These are phyloP conservation scores for Lycaena phlaeas DNA, from an alignment of 2,888 invertebrate species.

Conservation along the genomic window DNA sequence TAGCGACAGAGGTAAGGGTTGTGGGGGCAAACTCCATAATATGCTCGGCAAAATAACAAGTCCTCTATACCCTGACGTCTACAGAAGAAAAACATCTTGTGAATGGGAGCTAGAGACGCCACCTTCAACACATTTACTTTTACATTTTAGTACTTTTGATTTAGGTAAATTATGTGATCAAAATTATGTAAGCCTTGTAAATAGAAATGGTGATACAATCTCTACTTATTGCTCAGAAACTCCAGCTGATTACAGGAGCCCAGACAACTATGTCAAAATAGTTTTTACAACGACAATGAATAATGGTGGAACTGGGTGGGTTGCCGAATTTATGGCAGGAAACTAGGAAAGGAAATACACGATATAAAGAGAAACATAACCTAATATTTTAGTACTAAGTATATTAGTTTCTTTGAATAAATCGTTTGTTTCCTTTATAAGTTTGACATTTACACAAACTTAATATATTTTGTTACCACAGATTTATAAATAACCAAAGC, in stretches of 20 bases:
- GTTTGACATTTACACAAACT: too few relatives aligned
- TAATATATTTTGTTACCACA: too few relatives aligned
- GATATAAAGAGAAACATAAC: too few relatives aligned
- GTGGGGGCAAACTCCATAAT: slow-evolving; percentile 46
- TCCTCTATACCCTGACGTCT: slow-evolving; percentile 50
- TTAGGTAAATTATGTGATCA: slow-evolving; percentile 77
- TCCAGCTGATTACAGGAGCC: slow-evolving; percentile 71
- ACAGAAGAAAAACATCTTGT: slow-evolving; percentile 39
- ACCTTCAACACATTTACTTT: slow-evolving; percentile 30
- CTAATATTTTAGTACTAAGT: too few relatives aligned
- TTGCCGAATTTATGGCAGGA: slow-evolving; percentile 52
- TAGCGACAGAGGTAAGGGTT: slow-evolving; percentile 50
- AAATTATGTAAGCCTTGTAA: slow-evolving; percentile 78
- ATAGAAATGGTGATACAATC: slow-evolving; percentile 45
- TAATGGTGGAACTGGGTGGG: slow-evolving; percentile 83
- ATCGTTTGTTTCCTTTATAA: too few relatives aligned
- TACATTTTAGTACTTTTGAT: slow-evolving; percentile 67
- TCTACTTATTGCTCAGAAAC: slow-evolving; percentile 67
- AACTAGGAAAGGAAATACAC: too few relatives aligned
- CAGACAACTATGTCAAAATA: slow-evolving; percentile 71
- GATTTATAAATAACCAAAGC: too few relatives aligned
- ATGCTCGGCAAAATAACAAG: slow-evolving; percentile 45
- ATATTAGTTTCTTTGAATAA: too few relatives aligned
- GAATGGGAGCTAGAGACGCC: slow-evolving; percentile 59
- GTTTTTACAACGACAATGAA: slow-evolving; percentile 77